phyloP scores from a whole-genome alignment of 2,888 invertebrate species.

The Falcaria lacertinaria region DNA sequence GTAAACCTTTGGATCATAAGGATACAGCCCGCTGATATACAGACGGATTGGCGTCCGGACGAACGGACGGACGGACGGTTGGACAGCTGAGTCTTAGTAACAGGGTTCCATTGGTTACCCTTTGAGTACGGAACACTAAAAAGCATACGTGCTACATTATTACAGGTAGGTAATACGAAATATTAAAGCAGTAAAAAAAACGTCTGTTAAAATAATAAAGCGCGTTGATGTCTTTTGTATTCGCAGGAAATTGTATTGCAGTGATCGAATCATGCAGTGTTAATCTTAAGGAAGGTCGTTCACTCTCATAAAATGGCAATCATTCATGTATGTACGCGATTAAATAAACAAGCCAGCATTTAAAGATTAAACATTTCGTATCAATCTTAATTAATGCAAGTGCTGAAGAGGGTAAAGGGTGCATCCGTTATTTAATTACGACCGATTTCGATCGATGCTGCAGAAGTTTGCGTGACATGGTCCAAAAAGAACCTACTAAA shows the following conservation, averaged over 20 bases:
- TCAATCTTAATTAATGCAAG: conserved; percentile 74
- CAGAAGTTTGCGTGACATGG: conserved; percentile 65
- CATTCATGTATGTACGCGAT: conserved; percentile 40
- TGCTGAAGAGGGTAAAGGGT: conserved; percentile 55
- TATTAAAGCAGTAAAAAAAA: conserved; percentile 16
- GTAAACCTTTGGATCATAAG: too few relatives aligned
- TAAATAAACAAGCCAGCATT: conserved; percentile 34
- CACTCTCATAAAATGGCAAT: conserved; percentile 37
- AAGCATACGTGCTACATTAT: too few relatives aligned
- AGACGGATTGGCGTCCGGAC: too few relatives aligned
- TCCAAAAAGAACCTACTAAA: conserved; percentile 50
- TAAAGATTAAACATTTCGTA: conserved; percentile 52
- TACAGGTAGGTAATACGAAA: too few relatives aligned
- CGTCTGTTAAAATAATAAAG: conserved; percentile 13
- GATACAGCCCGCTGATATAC: too few relatives aligned
- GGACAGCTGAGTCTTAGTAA: too few relatives aligned
- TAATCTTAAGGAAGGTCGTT: conserved; percentile 32
- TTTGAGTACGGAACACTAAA: too few relatives aligned
- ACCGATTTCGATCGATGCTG: conserved; percentile 62
- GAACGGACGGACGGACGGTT: too few relatives aligned
- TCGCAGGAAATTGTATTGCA: conserved; percentile 32
- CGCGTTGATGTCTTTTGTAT: conserved; percentile 69
- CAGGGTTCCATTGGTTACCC: too few relatives aligned
- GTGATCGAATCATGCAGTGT: conserved; percentile 26
- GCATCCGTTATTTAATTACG: conserved; percentile 75